Evolutionary conservation across 2,797 vertebrate genomes (phyloP).

Genomic region (Rhabdophis nuchalis): DNA sequence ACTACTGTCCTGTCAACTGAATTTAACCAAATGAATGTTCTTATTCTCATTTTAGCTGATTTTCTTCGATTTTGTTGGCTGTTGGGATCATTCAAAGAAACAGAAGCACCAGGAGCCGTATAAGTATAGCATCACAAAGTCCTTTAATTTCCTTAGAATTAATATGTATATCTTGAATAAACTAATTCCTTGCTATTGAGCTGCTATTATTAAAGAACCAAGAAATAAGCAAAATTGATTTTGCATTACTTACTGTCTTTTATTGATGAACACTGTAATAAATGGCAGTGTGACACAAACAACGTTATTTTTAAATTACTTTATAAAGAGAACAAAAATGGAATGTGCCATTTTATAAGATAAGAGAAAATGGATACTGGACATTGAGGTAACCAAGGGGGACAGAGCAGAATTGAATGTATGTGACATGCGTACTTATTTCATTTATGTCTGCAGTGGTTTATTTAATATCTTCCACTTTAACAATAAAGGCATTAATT

Average conservation of each 20-base stretch:
- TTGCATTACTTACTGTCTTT: neutral
- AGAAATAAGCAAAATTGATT: neutral
- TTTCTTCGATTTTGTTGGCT: neutral
- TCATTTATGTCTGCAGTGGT: neutral
- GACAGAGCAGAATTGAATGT: neutral
- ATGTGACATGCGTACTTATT: neutral
- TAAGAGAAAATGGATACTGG: conserved; percentile 1
- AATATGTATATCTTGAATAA: neutral
- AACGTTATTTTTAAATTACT: neutral
- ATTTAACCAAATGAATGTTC: neutral
- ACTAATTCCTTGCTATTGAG: neutral
- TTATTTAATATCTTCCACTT: neutral
- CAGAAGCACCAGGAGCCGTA: neutral
- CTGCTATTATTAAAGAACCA: neutral
- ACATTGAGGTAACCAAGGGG: neutral
- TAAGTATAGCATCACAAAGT: neutral
- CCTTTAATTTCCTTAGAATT: neutral
- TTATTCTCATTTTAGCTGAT: neutral
- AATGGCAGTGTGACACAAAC: neutral
- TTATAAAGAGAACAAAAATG: conserved; percentile 8
- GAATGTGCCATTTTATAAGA: neutral
- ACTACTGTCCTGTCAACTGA: neutral
- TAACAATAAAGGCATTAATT: neutral
- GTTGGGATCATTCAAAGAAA: neutral
- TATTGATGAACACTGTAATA: neutral